Evolutionary conservation across 2,888 invertebrate species (phyloP).

Genomic region (Lepeophtheirus nordmannii): DNA sequence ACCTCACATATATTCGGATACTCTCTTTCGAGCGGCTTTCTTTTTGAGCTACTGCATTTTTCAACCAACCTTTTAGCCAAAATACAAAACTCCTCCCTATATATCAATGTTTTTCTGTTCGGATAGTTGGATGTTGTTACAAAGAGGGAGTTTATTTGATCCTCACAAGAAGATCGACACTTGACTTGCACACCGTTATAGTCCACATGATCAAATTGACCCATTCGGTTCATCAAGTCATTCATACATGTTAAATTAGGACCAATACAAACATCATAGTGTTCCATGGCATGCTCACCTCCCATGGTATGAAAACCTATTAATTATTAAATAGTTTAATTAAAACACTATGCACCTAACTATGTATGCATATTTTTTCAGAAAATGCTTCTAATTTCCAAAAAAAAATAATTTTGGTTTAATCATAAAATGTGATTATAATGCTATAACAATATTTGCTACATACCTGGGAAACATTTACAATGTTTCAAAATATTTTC

Average conservation of each 20-base stretch:
- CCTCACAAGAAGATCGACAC: slow-evolving; percentile 23
- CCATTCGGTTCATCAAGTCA: slow-evolving; percentile 21
- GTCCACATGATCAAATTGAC: slow-evolving; percentile 23
- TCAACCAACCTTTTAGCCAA: slow-evolving; percentile 11
- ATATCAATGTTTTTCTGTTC: slow-evolving; percentile 22
- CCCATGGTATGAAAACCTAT: slow-evolving; percentile 23
- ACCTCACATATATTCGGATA: slow-evolving; percentile 13
- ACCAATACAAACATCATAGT: slow-evolving; percentile 21
- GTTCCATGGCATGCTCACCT: slow-evolving; percentile 19
- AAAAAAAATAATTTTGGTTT: no score
- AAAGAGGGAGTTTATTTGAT: slow-evolving; percentile 23
- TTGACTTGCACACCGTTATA: slow-evolving; percentile 23
- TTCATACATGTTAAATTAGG: slow-evolving; percentile 23
- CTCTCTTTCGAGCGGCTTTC: slow-evolving; percentile 14
- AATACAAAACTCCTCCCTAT: slow-evolving; percentile 23
- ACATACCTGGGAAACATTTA: slow-evolving; percentile 22
- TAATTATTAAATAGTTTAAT: background rate
- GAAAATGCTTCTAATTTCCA: no score
- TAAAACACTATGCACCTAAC: background rate
- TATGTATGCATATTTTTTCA: background rate
- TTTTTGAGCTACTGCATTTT: slow-evolving; percentile 13
- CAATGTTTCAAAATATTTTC: slow-evolving; percentile 23
- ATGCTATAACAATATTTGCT: no score
- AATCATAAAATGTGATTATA: no score
- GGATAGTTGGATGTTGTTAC: slow-evolving; percentile 22